Evolutionary conservation across 2,797 vertebrate species (phyloP).

Genomic region (Danio kyathit): DNA sequence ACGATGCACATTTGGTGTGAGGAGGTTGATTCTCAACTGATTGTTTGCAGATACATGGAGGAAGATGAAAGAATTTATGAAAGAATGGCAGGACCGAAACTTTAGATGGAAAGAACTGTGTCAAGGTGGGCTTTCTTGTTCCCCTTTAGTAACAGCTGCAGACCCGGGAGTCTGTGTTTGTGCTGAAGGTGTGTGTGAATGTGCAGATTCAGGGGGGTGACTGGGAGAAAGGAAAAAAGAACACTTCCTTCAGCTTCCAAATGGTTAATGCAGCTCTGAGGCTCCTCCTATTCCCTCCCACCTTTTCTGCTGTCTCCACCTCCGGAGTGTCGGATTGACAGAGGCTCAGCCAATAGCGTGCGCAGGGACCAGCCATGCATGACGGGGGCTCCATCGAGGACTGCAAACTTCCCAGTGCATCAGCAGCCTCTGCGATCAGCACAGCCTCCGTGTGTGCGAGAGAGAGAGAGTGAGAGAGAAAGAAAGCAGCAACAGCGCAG

Average conservation of each 20-base stretch:
- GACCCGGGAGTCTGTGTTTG: constrained; percentile 44
- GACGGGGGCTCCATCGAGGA: constrained; percentile 74
- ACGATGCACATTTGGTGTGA: not conserved
- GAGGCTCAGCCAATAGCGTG: constrained; percentile 79
- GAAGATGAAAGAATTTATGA: not conserved
- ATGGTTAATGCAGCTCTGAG: constrained; percentile 73
- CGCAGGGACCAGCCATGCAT: constrained; percentile 71
- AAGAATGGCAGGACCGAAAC: constrained; percentile 45
- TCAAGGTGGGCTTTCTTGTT: constrained; percentile 63
- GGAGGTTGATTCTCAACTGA: constrained; percentile 8
- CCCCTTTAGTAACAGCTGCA: constrained; percentile 52
- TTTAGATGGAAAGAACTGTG: constrained; percentile 51
- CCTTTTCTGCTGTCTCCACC: constrained; percentile 58
- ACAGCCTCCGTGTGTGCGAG: constrained; percentile 33
- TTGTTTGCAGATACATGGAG: constrained; percentile 18
- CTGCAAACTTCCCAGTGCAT: constrained; percentile 72
- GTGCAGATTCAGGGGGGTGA: constrained; percentile 16
- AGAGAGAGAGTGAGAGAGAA: constrained; percentile 40
- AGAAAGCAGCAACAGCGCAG: constrained; percentile 43
- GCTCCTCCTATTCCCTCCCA: constrained; percentile 56
- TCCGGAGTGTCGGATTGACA: constrained; percentile 76
- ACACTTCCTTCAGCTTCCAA: constrained; percentile 57
- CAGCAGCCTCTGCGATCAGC: constrained; percentile 63
- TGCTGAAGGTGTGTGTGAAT: constrained; percentile 52
- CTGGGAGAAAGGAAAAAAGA: constrained; percentile 20